Base-by-base conservation (phyloP, 2,888 invertebrate species). In the Athalia circularis region DNA sequence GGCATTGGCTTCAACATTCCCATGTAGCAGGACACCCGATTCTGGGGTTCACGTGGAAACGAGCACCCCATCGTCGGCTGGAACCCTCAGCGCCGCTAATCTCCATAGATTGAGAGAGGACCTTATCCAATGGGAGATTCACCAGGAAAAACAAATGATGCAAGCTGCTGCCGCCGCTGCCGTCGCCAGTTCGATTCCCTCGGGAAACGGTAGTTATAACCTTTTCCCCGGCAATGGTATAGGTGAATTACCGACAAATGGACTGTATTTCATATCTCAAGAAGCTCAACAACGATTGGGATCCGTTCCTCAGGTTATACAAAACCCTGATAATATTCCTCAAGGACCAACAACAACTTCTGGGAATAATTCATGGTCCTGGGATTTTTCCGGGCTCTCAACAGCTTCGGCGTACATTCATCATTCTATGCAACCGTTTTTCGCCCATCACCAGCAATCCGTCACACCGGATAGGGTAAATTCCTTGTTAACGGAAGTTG, bases 41-140 rank as follows among this genome's bases (percentile, higher is more conserved):
- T 91, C 90, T 88, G 90, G 65, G 80, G 29, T 29, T 1, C 0
- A 29, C 29, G 43, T 80, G 81, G 78, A 74, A 74, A 82, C 88
- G 92, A 82, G 91, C 90, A 59, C 91, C 89, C 87, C 91, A 89
- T 87, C 91, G 90, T 88, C 90, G 65, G 80, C 80, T 77, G 84
- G 85, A 54, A 86, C 85, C 52, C 82, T 86, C 4, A 89, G 86
- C 67, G 85, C 89, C 0, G 88, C 89, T 5, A 90, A 89, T 78
- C 86, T 90, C 4, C 89, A 89, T 77, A 86, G 90, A 7, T 82
- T 90, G 0, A 87, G 89, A 15, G 89, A 90, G 77, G 89, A 90
- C 80, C 82, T 90, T 9, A 81, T 90, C 29, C 85, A 90, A 48
- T 90, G 90, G 90, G 90, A 90, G 81, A 87, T 90, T 83, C 90